Evolutionary conservation across 1,140 invertebrate species (phyloP).

Genomic region (Cardiocondyla obscurior): DNA sequence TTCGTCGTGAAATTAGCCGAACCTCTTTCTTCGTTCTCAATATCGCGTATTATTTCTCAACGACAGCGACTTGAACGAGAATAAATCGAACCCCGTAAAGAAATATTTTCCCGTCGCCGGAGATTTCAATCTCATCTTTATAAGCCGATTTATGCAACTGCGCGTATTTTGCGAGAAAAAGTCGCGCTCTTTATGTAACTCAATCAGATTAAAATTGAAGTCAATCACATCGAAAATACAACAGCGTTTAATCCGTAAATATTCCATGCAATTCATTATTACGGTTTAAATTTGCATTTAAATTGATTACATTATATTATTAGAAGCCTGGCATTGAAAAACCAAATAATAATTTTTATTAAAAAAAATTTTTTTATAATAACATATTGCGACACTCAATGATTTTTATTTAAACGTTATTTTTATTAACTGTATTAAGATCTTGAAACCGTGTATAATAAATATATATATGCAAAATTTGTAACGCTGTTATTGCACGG

Average conservation of each 20-base stretch:
- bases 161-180: conserved; percentile 8
- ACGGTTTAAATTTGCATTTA: conserved; percentile 6
- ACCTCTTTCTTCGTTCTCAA: conserved; percentile 49
- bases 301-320: conserved; percentile 20
- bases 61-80: background rate
- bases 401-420: background rate
- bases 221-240: conserved; percentile 13
- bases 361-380: background rate
- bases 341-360: background rate
- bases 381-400: background rate
- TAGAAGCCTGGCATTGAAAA: background rate
- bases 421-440: background rate
- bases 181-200: background rate
- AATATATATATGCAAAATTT: background rate
- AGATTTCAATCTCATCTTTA: background rate
- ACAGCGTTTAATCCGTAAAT: conserved; percentile 34
- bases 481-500: background rate
- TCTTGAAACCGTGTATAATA: background rate
- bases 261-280: conserved; percentile 29
- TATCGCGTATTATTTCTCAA: conserved; percentile 2
- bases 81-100: conserved; percentile 7
- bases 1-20: conserved; percentile 47
- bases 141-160: background rate
- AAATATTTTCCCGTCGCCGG: background rate
- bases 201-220: conserved; percentile 10